These are phyloP conservation scores for Drosophila navojoa DNA, from an alignment of 1,140 invertebrate genomes.

Conservation along the genomic window DNA sequence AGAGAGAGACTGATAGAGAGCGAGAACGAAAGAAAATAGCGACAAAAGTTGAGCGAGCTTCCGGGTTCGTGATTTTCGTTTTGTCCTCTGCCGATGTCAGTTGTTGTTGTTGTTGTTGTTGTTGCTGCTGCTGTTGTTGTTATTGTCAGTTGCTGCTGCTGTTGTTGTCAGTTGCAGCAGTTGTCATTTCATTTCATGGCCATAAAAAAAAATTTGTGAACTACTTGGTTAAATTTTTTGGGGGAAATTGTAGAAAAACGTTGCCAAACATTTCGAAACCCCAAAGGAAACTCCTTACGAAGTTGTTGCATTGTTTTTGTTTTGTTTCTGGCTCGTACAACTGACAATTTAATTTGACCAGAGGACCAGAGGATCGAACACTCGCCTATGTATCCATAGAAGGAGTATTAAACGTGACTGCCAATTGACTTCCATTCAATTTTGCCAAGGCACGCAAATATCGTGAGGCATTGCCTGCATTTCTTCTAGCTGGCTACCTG, in stretches of 20 bases:
- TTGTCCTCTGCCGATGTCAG: constrained; percentile 45
- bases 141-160: constrained; percentile 41
- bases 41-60: constrained; percentile 50
- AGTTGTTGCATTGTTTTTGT: neutral
- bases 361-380: constrained; percentile 7
- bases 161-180: constrained; percentile 39
- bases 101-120: constrained; percentile 25
- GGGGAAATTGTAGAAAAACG: constrained; percentile 2
- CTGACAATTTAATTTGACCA: constrained; percentile 79
- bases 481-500: constrained; percentile 33
- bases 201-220: constrained; percentile 49
- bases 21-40: constrained; percentile 18
- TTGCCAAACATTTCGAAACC: constrained; percentile 19
- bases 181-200: constrained; percentile 70
- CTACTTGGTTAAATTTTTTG: constrained; percentile 22
- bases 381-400: constrained; percentile 23
- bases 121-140: constrained; percentile 26
- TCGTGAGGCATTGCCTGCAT: constrained; percentile 58
- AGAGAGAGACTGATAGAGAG: neutral
- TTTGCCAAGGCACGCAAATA: constrained; percentile 76
- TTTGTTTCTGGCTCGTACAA: constrained; percentile 17
- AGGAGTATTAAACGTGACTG: constrained; percentile 67
- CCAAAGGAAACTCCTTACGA: constrained; percentile 51
- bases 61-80: constrained; percentile 76
- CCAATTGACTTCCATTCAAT: constrained; percentile 82